Conservation (phyloP, 1,140 invertebrate genomes). For the Sitodiplosis mosellana region DNA sequence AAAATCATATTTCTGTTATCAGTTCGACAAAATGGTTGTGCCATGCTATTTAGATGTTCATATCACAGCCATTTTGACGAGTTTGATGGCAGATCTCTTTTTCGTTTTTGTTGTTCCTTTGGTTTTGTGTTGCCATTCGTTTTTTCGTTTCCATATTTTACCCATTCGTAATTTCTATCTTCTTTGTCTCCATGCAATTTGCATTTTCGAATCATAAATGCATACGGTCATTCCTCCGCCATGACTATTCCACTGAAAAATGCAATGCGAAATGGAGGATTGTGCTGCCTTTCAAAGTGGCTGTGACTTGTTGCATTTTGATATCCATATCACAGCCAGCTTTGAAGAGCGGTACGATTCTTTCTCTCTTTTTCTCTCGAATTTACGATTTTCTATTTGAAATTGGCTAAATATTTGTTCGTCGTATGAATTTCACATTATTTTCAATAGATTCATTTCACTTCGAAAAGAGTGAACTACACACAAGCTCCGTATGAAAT, state of each 20-base stretch:
- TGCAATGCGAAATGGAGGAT: not conserved
- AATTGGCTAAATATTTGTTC: not conserved
- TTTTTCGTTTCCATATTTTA: not conserved
- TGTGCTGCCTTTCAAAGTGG: slow-evolving; percentile 3
- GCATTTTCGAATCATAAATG: too few relatives aligned
- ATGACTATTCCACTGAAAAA: too few relatives aligned
- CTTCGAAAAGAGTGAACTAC: too few relatives aligned
- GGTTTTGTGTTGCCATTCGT: not conserved
- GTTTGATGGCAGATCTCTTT: slow-evolving; percentile 10
- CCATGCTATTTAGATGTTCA: not conserved
- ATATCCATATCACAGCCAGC: slow-evolving; percentile 71
- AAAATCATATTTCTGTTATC: not conserved
- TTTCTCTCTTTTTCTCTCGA: not conserved
- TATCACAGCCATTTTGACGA: slow-evolving; percentile 14
- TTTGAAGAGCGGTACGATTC: slow-evolving; percentile 53
- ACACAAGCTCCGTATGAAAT: not conserved
- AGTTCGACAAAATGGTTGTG: slow-evolving; percentile 4
- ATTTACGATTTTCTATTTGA: not conserved
- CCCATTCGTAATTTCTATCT: not conserved
- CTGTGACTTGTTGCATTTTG: slow-evolving; percentile 7
- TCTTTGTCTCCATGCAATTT: too few relatives aligned
- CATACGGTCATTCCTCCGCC: too few relatives aligned
- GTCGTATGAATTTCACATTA: too few relatives aligned
- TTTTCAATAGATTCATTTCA: too few relatives aligned
- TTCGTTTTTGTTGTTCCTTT: not conserved